Conservation (phyloP, 2,113 vertebrate genomes). For the Hiodon tergisus region DNA sequence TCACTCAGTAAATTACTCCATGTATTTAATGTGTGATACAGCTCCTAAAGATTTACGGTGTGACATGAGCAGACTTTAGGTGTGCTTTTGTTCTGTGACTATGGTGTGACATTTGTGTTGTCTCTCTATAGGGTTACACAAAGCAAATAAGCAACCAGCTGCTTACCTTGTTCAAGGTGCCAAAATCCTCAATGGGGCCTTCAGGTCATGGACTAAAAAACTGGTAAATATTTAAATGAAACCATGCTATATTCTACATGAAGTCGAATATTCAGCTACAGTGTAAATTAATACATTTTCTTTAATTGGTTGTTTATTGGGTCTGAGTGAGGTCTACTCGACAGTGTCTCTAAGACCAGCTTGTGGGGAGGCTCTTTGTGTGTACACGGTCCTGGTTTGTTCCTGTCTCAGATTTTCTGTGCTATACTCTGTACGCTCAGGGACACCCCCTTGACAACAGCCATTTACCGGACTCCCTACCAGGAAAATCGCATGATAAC, state of each 20-base stretch:
- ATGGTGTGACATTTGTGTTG: background rate
- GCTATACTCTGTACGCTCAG: too few species aligned
- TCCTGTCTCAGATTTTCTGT: too few species aligned
- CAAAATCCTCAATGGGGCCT: slow-evolving; percentile 97
- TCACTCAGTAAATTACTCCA: too few species aligned
- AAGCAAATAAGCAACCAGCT: slow-evolving; percentile 86
- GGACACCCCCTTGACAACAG: too few species aligned
- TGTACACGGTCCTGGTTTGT: too few species aligned
- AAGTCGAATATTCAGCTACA: background rate
- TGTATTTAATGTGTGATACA: slow-evolving; percentile 54
- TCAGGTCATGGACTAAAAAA: slow-evolving; percentile 97
- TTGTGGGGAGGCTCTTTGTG: too few species aligned
- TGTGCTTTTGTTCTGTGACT: background rate
- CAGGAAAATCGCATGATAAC: too few species aligned
- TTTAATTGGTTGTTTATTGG: background rate
- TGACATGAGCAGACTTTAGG: too few species aligned
- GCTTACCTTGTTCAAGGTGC: slow-evolving; percentile 89
- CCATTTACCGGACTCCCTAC: too few species aligned
- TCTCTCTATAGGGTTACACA: slow-evolving; percentile 80
- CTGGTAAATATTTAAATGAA: slow-evolving; percentile 65
- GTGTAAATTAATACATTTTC: background rate
- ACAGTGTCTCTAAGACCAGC: too few species aligned
- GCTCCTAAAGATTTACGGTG: slow-evolving; percentile 21
- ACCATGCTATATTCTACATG: too few species aligned
- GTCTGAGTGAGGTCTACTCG: too few species aligned